Percentiles rank a stretch among this genome's conserved stretches.
phyloP scores from a whole-genome alignment of 2,888 invertebrate genomes.

The Ormia ochracea region DNA sequence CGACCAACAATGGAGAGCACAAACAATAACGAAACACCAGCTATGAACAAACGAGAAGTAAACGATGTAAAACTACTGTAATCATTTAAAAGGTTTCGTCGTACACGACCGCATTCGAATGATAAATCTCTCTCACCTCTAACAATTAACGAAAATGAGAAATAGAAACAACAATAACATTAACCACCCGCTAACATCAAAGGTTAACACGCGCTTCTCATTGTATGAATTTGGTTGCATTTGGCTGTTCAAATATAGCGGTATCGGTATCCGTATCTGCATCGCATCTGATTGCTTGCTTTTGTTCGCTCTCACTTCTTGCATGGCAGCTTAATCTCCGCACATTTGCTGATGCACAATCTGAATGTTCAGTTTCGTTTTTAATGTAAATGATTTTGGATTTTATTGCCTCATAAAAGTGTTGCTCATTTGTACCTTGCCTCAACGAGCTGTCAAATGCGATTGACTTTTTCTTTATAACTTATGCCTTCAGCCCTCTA shows the following conservation, averaged over 20 bases:
- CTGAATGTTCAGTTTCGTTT: slow-evolving; percentile 16
- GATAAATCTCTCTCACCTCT: slow-evolving; percentile 58
- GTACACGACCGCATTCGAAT: neutral
- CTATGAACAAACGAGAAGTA: neutral
- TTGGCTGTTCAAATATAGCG: neutral
- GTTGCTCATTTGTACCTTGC: slow-evolving; percentile 50
- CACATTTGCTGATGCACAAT: neutral
- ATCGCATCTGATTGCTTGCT: slow-evolving; percentile 53
- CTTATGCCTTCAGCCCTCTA: neutral
- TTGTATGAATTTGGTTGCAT: slow-evolving; percentile 16
- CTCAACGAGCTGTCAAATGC: slow-evolving; percentile 61
- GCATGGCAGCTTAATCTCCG: slow-evolving; percentile 6
- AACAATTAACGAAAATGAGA: slow-evolving; percentile 19
- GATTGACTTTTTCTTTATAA: slow-evolving; percentile 57
- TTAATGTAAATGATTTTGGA: slow-evolving; percentile 44
- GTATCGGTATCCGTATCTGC: slow-evolving; percentile 3
- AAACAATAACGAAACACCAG: neutral
- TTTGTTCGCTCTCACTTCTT: slow-evolving; percentile 26
- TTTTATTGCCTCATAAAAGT: slow-evolving; percentile 60
- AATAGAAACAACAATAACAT: slow-evolving; percentile 21
- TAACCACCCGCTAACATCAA: slow-evolving; percentile 62
- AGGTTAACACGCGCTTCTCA: slow-evolving; percentile 60
- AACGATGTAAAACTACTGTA: slow-evolving; percentile 45
- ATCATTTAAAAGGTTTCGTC: slow-evolving; percentile 31
- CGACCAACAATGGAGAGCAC: slow-evolving; percentile 38